phyloP scores from a whole-genome alignment of 2,113 vertebrate species.

The Cyprinodon brontotheroides region DNA sequence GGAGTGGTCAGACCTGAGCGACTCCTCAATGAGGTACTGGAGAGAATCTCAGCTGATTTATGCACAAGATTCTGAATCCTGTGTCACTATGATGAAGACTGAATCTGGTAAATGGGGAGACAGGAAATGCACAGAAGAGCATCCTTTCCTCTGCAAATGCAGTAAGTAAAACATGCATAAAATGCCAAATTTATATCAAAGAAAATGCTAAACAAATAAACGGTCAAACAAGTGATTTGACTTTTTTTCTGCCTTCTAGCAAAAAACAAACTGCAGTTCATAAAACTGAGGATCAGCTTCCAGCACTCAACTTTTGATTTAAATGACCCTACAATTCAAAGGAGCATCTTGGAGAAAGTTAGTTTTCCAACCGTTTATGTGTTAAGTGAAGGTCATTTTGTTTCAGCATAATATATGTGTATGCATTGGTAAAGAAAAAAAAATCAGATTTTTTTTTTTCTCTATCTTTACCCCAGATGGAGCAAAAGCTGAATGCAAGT shows the following conservation, averaged over 20 bases:
- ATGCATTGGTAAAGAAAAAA: neutral
- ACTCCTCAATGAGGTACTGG: constrained; percentile 23
- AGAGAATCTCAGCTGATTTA: neutral
- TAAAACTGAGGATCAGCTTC: constrained; percentile 5
- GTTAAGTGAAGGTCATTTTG: neutral
- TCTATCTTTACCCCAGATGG: neutral
- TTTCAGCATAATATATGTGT: neutral
- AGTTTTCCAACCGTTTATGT: neutral
- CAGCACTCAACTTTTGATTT: neutral
- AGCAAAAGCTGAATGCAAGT: neutral
- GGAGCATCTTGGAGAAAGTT: constrained; percentile 5
- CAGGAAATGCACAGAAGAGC: accelerated
- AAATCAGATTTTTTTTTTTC: neutral
- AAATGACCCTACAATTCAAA: neutral
- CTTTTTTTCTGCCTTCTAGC: neutral
- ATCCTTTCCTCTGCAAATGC: constrained; percentile 18
- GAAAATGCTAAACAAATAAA: neutral
- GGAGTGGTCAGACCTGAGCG: constrained; percentile 14
- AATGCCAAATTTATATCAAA: neutral
- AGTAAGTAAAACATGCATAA: neutral
- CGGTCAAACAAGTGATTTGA: neutral
- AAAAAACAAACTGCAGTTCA: too few species aligned
- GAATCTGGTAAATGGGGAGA: constrained; percentile 11
- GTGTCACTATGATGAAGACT: neutral
- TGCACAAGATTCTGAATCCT: neutral